Base-by-base conservation (phyloP, 1,140 invertebrate species). In the Lerema accius region DNA sequence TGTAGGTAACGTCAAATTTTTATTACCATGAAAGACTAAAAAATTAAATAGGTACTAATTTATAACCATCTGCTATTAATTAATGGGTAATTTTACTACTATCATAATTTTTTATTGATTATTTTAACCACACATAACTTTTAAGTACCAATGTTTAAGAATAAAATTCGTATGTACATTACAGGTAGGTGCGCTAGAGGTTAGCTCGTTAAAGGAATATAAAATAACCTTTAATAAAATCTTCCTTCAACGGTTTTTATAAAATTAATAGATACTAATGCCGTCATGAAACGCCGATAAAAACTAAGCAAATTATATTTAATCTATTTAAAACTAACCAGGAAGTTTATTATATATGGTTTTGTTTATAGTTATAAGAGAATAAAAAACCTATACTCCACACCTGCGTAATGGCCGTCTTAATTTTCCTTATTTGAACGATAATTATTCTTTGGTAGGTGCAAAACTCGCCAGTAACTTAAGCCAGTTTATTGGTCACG, bases 271-370 rank as follows among this genome's bases (percentile, higher is more conserved):
- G 9, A 32, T 15, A 49, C 14, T 32, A 35, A 49, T 32, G 26
- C 46, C 10, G 32, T 16, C 9, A 28, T 17, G 23, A 49, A 11
- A 49, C 10, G 23, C 3, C 19, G 10, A 49, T 49, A 32, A 35
- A 48, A 49, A 15, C 19, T 49, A 40, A 16, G 35, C 17, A 39
- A 40, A 42, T 55, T 26, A 55, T 55, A 42, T 55, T 55, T 39
- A 51, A 55, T 55, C 19, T 55, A 55, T 55, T 55, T 11, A 23
- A 55, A 55, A 55, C 51, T 55, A 11, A 55, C 51, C 40, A 55
- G 51, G 51, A 55, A 55, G 51, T 55, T 10, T 13, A 55, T 42
- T 55, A 53, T 55, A 37, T 55, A 55, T 55, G 35, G 37, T 55
- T 55, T 55, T 55, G 51, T 55, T 42, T 42, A 55, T 55, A 37